These are phyloP conservation scores for Mionectes macconnelli DNA, from an alignment of 2,113 vertebrate genomes.

Conservation along the genomic window DNA sequence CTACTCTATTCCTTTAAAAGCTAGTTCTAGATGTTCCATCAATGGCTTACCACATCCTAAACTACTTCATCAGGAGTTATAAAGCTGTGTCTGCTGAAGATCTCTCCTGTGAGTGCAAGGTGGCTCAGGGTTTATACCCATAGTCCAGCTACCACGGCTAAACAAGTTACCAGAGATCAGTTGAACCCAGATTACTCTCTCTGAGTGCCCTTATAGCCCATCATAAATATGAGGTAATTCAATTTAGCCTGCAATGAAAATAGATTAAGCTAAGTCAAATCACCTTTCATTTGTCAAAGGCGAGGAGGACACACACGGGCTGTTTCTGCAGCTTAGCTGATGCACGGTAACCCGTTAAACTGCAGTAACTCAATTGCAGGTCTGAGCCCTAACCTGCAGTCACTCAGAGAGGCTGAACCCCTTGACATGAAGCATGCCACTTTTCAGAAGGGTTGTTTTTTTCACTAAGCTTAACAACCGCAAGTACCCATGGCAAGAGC, in stretches of 20 bases:
- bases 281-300: slow-evolving; percentile 61
- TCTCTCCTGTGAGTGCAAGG: background rate
- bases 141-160: slow-evolving; percentile 9
- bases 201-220: slow-evolving; percentile 44
- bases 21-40: background rate
- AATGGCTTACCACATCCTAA: slow-evolving; percentile 18
- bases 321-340: slow-evolving; percentile 33
- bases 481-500: background rate
- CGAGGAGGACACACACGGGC: slow-evolving; percentile 3
- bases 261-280: slow-evolving; percentile 66
- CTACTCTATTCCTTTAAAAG: slow-evolving; percentile 7
- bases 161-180: slow-evolving; percentile 54
- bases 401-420: background rate
- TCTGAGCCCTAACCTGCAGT: slow-evolving; percentile 30
- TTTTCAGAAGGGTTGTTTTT: background rate
- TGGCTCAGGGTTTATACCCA: slow-evolving; percentile 17
- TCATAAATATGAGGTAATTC: slow-evolving; percentile 66
- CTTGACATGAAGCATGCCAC: background rate
- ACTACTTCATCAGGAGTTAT: background rate
- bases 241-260: slow-evolving; percentile 64
- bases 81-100: background rate
- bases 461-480: background rate
- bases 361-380: slow-evolving; percentile 52
- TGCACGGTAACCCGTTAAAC: slow-evolving; percentile 25
- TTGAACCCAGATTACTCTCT: slow-evolving; percentile 45